A percentile compares a stretch with the other conserved stretches of the same genome.
These are phyloP conservation scores for Polyergus mexicanus DNA, from an alignment of 1,140 invertebrate genomes.

Conservation along the genomic window DNA sequence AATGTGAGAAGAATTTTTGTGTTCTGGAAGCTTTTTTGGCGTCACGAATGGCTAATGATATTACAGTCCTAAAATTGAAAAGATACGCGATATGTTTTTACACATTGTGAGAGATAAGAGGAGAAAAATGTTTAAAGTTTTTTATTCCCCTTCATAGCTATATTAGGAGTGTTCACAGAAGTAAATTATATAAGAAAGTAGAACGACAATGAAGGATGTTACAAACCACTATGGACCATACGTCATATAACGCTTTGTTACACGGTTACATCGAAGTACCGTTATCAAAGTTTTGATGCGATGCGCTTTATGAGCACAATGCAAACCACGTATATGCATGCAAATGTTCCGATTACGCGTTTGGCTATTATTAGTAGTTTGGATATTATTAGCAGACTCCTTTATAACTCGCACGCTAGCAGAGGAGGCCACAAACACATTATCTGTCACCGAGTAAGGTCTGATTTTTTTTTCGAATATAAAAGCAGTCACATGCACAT, in stretches of 20 bases:
- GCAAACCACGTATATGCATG: conserved; percentile 8
- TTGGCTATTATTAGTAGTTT: background rate
- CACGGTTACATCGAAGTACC: conserved; percentile 4
- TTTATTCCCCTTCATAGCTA: background rate
- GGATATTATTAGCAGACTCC: background rate
- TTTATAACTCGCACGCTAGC: conserved; percentile 5
- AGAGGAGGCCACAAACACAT: conserved; percentile 4
- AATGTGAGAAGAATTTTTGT: background rate
- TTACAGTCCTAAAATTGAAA: background rate
- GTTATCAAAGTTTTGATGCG: conserved; percentile 51
- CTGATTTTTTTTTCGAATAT: background rate
- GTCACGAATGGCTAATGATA: background rate
- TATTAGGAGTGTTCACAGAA: background rate
- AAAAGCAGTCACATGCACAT: background rate
- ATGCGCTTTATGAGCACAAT: conserved; percentile 34
- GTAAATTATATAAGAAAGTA: background rate
- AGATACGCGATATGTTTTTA: background rate
- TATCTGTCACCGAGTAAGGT: background rate
- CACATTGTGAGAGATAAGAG: background rate
- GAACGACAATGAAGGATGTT: background rate
- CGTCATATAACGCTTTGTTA: conserved; percentile 32
- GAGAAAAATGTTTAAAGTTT: background rate
- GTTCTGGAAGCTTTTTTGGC: background rate
- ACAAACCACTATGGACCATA: conserved; percentile 1
- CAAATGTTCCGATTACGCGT: conserved; percentile 45